A percentile compares a stretch with the other conserved stretches of the same genome.
Evolutionary conservation across 2,888 invertebrate species (phyloP).

Genomic region (Cantharis rustica): DNA sequence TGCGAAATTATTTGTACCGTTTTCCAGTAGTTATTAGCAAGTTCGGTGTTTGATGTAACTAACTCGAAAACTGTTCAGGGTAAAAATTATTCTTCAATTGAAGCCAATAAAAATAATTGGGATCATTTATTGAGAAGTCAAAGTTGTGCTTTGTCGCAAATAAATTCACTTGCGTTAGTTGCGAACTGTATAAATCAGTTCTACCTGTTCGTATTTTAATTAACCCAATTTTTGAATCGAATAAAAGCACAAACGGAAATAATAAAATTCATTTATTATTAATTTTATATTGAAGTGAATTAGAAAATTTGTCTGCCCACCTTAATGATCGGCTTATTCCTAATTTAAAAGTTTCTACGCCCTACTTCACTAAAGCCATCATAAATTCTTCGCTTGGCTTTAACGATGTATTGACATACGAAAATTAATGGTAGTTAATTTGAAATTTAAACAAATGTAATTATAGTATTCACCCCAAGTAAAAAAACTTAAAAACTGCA

Average conservation of each 20-base stretch:
- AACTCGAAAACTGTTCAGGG: too few relatives aligned
- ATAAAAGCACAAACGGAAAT: too few relatives aligned
- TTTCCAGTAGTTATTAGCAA: too few relatives aligned
- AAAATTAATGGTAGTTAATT: neutral
- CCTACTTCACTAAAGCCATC: neutral
- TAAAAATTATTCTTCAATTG: too few relatives aligned
- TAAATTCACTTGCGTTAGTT: too few relatives aligned
- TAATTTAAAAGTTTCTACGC: neutral
- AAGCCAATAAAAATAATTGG: too few relatives aligned
- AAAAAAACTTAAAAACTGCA: neutral
- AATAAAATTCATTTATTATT: neutral
- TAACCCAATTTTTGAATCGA: too few relatives aligned
- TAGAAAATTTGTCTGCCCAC: neutral
- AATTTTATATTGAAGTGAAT: neutral
- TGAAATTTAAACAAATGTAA: neutral
- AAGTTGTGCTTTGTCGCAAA: too few relatives aligned
- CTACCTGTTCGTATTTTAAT: too few relatives aligned
- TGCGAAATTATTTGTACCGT: too few relatives aligned
- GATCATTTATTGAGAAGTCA: neutral
- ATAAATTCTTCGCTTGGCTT: neutral
- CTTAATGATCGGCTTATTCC: neutral
- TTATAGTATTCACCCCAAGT: neutral
- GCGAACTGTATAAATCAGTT: too few relatives aligned
- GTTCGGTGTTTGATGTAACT: too few relatives aligned
- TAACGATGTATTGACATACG: neutral